These are phyloP conservation scores for Coreius guichenoti DNA, from an alignment of 2,797 vertebrate genomes.

Conservation along the genomic window DNA sequence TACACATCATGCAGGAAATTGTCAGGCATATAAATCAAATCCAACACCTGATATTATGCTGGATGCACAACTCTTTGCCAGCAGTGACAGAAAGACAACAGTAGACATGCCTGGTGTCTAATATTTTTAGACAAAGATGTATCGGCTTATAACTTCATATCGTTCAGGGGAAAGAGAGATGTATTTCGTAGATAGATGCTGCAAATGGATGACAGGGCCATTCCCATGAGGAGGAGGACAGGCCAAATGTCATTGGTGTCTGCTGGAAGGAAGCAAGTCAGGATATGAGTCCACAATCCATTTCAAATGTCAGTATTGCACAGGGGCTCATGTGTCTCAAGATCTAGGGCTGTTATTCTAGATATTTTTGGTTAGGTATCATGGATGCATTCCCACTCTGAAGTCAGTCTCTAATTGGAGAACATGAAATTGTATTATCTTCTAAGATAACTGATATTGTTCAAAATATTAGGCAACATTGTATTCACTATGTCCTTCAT, in stretches of 20 bases:
- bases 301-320: slow-evolving; percentile 25
- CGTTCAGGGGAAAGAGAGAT: slow-evolving; percentile 26
- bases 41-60: slow-evolving; percentile 24
- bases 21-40: slow-evolving; percentile 42
- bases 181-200: slow-evolving; percentile 35
- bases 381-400: background rate
- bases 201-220: slow-evolving; percentile 20
- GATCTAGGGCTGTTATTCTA: background rate
- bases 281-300: slow-evolving; percentile 29
- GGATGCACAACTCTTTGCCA: slow-evolving; percentile 24
- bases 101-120: slow-evolving; percentile 4
- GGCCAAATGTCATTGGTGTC: slow-evolving; percentile 29
- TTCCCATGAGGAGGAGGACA: slow-evolving; percentile 36
- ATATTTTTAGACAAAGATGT: slow-evolving; percentile 41
- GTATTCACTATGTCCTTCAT: background rate
- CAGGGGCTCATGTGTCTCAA: background rate
- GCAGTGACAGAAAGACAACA: slow-evolving; percentile 46
- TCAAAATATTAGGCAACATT: background rate
- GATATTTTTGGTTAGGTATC: background rate
- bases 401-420: background rate
- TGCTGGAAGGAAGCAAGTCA: background rate
- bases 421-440: background rate
- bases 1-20: slow-evolving; percentile 7
- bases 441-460: background rate
- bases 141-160: slow-evolving; percentile 49